Base-by-base conservation (phyloP, 2,888 invertebrate species). In the Torymus auratus region DNA sequence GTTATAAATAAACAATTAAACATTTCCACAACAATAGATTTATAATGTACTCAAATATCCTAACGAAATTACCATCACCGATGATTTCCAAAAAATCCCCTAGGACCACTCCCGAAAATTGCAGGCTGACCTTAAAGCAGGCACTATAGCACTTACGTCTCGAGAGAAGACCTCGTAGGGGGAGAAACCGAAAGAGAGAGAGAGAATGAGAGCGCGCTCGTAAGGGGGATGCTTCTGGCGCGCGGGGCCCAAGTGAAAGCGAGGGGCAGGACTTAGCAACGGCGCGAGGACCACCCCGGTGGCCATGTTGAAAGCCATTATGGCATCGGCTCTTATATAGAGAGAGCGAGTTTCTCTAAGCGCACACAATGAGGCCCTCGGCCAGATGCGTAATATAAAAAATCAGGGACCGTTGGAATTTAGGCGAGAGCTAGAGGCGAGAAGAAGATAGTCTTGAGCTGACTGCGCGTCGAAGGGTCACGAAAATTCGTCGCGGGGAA, bases 241-340 rank as follows among this genome's bases (percentile, higher is more conserved):
- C 41, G 41, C 81, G 83, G 85, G 86, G 85, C 84, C 84, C 84
- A 20, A 79, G 72, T 69, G 82, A 82, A 78, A 79, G 82, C 17
- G 83, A 83, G 87, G 88, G 90, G 90, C 90, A 87, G 90, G 88
- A 86, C 89, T 84, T 86, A 83, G 60, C 80, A 12, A 56, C 13
- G 14, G 56, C 11, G 13, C 85, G 84, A 88, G 90, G 88, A 88
- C 88, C 90, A 91, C 90, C 91, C 90, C 88, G 88, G 87, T 87
- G 87, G 90, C 90, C 89, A 90, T 90, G 86, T 85, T 88, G 86
- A 82, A 85, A 85, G 82, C 41, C 87, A 88, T 85, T 85, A 89
- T 88, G 90, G 89, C 89, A 86, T 84, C 85, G 85, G 84, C 81
- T 82, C 64, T 82, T 76, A 79, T 79, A 80, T 81, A 76, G 74